These are phyloP conservation scores for Bombus impatiens DNA, from an alignment of 1,140 invertebrate species.

Conservation along the genomic window DNA sequence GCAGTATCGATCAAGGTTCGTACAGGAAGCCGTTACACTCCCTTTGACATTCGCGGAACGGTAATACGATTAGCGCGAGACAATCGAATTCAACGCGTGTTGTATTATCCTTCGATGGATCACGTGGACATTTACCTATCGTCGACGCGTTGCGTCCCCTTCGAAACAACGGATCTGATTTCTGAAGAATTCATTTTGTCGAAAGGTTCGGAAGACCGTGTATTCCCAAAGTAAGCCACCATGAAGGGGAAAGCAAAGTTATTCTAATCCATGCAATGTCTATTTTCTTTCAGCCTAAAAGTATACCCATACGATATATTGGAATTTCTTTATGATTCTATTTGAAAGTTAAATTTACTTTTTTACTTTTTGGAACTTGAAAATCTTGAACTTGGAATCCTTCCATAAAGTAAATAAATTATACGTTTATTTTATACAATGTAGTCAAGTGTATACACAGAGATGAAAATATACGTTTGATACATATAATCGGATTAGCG, in stretches of 20 bases:
- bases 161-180: neutral
- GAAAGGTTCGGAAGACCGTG: neutral
- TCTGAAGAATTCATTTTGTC: neutral
- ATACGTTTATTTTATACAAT: too few relatives aligned
- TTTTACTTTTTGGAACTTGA: too few relatives aligned
- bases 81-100: neutral
- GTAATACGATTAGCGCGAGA: too few relatives aligned
- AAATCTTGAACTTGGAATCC: too few relatives aligned
- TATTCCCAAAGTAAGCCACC: neutral
- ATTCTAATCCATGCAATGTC: neutral
- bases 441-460: too few relatives aligned
- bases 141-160: neutral
- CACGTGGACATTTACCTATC: neutral
- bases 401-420: too few relatives aligned
- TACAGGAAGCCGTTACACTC: neutral
- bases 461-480: too few relatives aligned
- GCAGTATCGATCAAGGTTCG: slow-evolving; percentile 52
- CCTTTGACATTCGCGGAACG: neutral
- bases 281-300: neutral
- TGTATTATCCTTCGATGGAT: neutral
- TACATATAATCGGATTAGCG: too few relatives aligned
- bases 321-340: too few relatives aligned
- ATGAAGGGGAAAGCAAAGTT: neutral
- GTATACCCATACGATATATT: neutral
- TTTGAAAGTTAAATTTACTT: too few relatives aligned